Evolutionary conservation across 1,140 invertebrate genomes (phyloP), one percentile per base, ranked within the genome.

Genomic region (Ruditapes philippinarum): DNA sequence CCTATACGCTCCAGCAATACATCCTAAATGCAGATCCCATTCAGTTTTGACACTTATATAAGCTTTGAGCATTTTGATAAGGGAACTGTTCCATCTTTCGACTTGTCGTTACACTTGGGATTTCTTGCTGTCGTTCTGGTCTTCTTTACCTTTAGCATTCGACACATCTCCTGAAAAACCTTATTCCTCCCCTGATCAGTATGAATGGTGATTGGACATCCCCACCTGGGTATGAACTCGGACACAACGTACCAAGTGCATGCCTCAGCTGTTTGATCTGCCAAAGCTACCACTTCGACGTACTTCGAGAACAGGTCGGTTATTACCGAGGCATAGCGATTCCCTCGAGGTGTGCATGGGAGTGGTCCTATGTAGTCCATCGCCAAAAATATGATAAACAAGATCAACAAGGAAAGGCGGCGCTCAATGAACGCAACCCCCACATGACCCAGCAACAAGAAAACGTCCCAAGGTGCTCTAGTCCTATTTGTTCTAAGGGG

Each of bases 31-130:
- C n/a, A n/a, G n/a, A n/a, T n/a, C n/a, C n/a, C n/a, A n/a, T n/a
- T n/a, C n/a, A n/a, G n/a, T n/a, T n/a, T n/a, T n/a, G n/a, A n/a
- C n/a, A n/a, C n/a, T n/a, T n/a, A n/a, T n/a, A n/a, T n/a, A n/a
- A n/a, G n/a, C n/a, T n/a, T n/a, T 82, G 62, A 94, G 70, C 88
- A 91, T 91, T 1, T 80, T 31, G 0, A 88, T 51, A 4, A 94
- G 62, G 31, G 94, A 93, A 22, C 90, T 38, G 68, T 95, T 95
- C 40, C 92, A 89, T 31, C 94, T 68, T 45, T 95, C 92, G 12
- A 90, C 78, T 60, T 91, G 90, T 7, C 90, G 70, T 91, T 88
- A 79, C 91, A 14, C 74, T 80, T 42, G 49, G 89, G 92, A 4
- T 84, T 80, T 17, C 81, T 78, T 0, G 81, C 19, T 25, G 78